These are phyloP conservation scores for Pristionchus fissidentatus DNA, from an alignment of 2,888 invertebrate genomes.

Conservation along the genomic window DNA sequence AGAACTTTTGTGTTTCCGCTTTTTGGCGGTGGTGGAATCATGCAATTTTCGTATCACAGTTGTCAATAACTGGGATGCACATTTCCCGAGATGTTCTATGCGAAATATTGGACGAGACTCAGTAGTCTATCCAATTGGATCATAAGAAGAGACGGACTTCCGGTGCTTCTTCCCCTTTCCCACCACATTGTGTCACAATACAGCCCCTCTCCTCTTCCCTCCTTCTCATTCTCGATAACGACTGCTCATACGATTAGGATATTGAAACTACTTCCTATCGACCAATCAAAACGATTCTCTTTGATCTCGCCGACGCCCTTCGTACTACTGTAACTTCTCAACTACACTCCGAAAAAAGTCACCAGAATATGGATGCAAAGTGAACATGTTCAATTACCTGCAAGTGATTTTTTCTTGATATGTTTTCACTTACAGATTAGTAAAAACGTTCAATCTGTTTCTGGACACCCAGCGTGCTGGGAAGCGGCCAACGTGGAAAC, in stretches of 20 bases:
- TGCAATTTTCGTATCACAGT: no score
- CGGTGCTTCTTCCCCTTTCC: neutral
- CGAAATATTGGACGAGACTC: no score
- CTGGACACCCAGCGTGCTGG: neutral
- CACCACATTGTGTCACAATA: slow-evolving; percentile 11
- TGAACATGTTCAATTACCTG: neutral
- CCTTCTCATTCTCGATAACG: neutral
- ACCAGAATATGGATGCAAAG: no score
- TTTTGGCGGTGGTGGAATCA: no score
- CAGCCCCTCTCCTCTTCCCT: neutral
- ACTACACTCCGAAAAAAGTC: no score
- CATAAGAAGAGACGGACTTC: neutral
- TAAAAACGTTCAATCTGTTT: neutral
- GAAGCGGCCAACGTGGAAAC: no score
- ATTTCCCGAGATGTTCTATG: no score
- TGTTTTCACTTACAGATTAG: neutral
- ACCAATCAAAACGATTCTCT: slow-evolving; percentile 20
- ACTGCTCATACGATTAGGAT: neutral
- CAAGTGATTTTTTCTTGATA: neutral
- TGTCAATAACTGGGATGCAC: no score
- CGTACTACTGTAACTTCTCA: neutral
- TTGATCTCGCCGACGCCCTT: slow-evolving; percentile 28
- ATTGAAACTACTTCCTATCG: neutral
- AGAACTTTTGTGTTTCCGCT: no score
- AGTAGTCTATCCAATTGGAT: no score